These are phyloP conservation scores for Odontamblyopus lacepedii DNA, from an alignment of 2,797 vertebrate species.

Conservation along the genomic window DNA sequence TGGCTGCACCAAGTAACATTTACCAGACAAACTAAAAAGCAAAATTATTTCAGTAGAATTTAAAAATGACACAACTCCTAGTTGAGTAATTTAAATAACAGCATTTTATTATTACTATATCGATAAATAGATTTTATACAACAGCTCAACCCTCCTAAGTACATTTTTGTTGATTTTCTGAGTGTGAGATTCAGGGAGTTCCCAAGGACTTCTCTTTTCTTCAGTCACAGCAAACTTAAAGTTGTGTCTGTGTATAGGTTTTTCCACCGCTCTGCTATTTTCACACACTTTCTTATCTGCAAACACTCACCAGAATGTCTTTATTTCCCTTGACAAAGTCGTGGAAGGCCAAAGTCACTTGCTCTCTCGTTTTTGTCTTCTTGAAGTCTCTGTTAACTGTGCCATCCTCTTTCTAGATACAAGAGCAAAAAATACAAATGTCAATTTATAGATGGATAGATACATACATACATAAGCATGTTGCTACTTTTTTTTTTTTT, in stretches of 20 bases:
- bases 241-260: constrained; percentile 20
- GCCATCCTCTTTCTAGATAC: constrained; percentile 90
- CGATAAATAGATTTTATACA: neutral
- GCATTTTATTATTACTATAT: too few relatives aligned
- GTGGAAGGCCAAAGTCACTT: constrained; percentile 87
- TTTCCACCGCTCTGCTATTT: constrained; percentile 19
- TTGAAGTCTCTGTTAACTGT: constrained; percentile 97
- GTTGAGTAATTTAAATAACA: too few relatives aligned
- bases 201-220: constrained; percentile 47
- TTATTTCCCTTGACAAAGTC: constrained; percentile 92
- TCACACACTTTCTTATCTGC: constrained; percentile 7
- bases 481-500: too few relatives aligned
- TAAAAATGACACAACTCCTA: too few relatives aligned
- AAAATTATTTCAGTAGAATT: neutral
- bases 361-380: constrained; percentile 92
- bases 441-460: neutral
- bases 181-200: constrained; percentile 28
- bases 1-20: neutral
- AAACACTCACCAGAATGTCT: constrained; percentile 86
- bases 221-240: constrained; percentile 16
- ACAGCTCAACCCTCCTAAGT: neutral
- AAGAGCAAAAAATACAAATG: neutral
- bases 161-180: neutral
- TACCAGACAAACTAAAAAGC: neutral
- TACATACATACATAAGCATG: too few relatives aligned